Base-by-base conservation (phyloP, 1,140 invertebrate species). In the Cydia strobilella region DNA sequence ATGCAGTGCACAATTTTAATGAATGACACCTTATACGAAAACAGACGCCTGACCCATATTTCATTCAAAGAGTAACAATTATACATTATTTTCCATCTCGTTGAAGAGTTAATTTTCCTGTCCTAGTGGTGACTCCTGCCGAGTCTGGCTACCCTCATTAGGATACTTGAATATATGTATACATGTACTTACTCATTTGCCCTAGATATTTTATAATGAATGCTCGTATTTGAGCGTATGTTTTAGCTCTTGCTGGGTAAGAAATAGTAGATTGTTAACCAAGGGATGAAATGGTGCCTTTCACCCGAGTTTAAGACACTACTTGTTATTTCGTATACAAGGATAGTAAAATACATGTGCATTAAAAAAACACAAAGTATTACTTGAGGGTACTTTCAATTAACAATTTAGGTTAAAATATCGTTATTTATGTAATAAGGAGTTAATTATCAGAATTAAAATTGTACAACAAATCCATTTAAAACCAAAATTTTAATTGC, bases 81-180 rank as follows among this genome's bases (percentile, higher is more conserved):
- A 59, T 23, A 23, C 54, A 59, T 59, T 3, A 1, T 10, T 9
- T 12, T 20, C 18, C 54, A 23, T 23, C 54, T 59, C 54, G 23
- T 59, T 59, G 18, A 59, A 54, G 20, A 23, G 54, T 59, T 59
- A 59, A 59, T 59, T 59, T 59, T 59, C 54, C 54, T 59, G 54
- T 23, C 54, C 54, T 9, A 59, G 42, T 45, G 42, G 20, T 12
- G 54, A 12, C 20, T 23, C 48, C 1, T 51, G 13, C 48, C 5
- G 31, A 31, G n/a, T 51, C 20, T 59, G 54, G 9, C 54, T 23
- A 20, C 51, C 18, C 54, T 59, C 54, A 23, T 59, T 59, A 59
- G 20, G 51, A 54, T 18, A 15, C 6, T 23, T 59, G 54, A 23
- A 59, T 23, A 59, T 23, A n/a, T n/a, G n/a, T n/a, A n/a, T n/a